A percentile compares a stretch with the other conserved stretches of the same genome.
phyloP scores from a whole-genome alignment of 2,888 invertebrate species.

The Melangyna quadrimaculata region DNA sequence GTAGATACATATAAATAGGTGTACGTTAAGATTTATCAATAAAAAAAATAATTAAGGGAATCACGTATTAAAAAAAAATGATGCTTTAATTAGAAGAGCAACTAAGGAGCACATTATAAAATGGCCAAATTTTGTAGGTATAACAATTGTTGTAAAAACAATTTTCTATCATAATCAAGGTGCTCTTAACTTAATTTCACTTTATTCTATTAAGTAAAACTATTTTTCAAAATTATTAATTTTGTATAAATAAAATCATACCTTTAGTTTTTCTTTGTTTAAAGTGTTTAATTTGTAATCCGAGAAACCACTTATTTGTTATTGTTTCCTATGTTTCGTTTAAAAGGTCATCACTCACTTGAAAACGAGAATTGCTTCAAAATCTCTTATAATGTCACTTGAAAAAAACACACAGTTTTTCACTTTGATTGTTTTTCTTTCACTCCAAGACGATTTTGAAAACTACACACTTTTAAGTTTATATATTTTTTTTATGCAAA shows the following conservation, averaged over 20 bases:
- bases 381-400: constrained; percentile 5
- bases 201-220: no score
- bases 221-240: neutral
- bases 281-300: constrained; percentile 17
- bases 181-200: neutral
- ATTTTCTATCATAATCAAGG: neutral
- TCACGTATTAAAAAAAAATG: neutral
- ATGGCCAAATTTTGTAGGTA: neutral
- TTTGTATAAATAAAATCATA: neutral
- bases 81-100: neutral
- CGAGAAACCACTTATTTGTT: neutral
- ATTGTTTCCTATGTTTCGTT: neutral
- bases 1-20: neutral
- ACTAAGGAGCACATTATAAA: neutral
- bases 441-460: neutral
- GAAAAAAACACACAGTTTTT: constrained; percentile 11
- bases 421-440: neutral
- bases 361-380: constrained; percentile 27
- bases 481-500: neutral
- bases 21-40: neutral
- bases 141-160: neutral
- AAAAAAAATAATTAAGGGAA: neutral
- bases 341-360: constrained; percentile 50
- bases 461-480: neutral
- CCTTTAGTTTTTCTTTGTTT: neutral